Conservation (phyloP, 2,113 vertebrate genomes). For the Podarcis raffonei region DNA sequence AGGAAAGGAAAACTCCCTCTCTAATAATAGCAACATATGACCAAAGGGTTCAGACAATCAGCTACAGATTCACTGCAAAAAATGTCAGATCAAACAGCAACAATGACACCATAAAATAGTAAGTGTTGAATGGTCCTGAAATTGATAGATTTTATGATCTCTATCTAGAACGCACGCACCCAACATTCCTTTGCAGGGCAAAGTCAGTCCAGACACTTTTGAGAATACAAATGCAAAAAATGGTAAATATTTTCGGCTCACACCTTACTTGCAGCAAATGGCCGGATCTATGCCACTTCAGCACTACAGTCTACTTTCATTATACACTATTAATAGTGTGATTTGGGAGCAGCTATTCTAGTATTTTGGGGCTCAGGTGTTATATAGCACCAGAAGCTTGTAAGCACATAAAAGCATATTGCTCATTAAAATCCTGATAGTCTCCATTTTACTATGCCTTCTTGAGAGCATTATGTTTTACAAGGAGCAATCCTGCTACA, state of each 20-base stretch:
- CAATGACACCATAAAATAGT: too few species aligned
- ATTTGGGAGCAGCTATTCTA: background rate
- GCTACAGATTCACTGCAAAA: too few species aligned
- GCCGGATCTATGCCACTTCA: background rate
- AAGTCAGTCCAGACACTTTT: too few species aligned
- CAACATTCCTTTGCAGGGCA: background rate
- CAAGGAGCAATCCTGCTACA: slow-evolving; percentile 32
- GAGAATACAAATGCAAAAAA: background rate
- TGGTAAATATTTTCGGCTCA: background rate
- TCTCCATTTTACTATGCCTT: slow-evolving; percentile 47
- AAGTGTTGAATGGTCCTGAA: too few species aligned
- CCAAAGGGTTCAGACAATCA: too few species aligned
- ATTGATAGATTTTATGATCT: too few species aligned
- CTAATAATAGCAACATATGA: too few species aligned
- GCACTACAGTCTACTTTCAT: background rate
- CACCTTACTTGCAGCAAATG: background rate
- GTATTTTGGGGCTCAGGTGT: slow-evolving; percentile 28
- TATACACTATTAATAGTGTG: background rate
- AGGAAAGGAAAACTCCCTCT: too few species aligned
- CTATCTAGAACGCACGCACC: background rate
- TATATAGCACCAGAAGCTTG: slow-evolving; percentile 12
- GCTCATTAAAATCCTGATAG: slow-evolving; percentile 40
- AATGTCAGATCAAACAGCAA: too few species aligned
- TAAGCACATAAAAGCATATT: slow-evolving; percentile 41
- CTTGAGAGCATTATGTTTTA: slow-evolving; percentile 38